Conservation (phyloP, 2,797 vertebrate genomes). For the Vireo griseus region DNA sequence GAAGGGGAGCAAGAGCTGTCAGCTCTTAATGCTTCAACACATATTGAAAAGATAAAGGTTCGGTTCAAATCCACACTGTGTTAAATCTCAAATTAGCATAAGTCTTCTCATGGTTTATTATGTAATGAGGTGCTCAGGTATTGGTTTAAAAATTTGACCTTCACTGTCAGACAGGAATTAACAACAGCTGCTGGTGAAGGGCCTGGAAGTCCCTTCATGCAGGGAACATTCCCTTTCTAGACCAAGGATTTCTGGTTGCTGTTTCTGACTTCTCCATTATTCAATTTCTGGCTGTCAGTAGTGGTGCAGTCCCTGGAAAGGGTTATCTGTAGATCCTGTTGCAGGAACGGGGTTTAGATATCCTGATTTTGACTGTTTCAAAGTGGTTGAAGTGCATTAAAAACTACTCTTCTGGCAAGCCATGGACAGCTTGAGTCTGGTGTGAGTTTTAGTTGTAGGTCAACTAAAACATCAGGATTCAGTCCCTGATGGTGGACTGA, state of each 20-base stretch:
- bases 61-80: neutral
- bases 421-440: neutral
- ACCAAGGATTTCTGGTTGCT: neutral
- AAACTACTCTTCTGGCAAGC: neutral
- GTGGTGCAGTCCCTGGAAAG: neutral
- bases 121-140: neutral
- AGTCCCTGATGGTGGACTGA: neutral
- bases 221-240: neutral
- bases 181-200: neutral
- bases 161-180: accelerated
- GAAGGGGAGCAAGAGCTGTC: neutral
- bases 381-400: neutral
- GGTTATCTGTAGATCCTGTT: neutral
- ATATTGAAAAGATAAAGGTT: neutral
- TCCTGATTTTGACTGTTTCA: neutral
- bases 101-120: neutral
- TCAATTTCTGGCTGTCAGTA: neutral
- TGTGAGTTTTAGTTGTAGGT: neutral
- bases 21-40: neutral
- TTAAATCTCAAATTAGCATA: neutral
- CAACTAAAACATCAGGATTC: neutral
- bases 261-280: neutral
- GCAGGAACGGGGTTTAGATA: neutral
- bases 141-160: neutral
- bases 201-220: neutral